phyloP scores from a whole-genome alignment of 2,113 vertebrate genomes.

The Capreolus pygargus region DNA sequence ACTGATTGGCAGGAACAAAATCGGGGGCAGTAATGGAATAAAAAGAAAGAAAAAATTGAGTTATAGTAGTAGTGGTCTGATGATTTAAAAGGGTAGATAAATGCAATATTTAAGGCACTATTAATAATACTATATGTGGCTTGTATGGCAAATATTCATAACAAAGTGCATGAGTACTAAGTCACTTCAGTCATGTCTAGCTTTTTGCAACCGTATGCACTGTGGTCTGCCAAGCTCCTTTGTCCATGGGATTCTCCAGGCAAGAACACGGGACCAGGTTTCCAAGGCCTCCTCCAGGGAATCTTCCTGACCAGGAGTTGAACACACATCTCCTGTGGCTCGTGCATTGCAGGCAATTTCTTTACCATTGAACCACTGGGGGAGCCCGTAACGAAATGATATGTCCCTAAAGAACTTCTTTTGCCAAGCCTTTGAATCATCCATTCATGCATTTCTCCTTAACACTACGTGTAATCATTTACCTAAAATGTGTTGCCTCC shows the following conservation, averaged over 20 bases:
- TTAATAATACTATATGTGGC: neutral
- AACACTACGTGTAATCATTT: neutral
- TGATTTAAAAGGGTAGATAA: neutral
- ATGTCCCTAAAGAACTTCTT: neutral
- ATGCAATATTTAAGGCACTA: neutral
- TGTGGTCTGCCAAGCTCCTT: neutral
- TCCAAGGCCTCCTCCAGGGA: neutral
- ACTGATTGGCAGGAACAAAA: neutral
- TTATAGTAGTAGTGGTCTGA: neutral
- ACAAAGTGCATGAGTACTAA: neutral
- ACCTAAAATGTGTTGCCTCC: neutral
- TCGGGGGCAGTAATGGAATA: neutral
- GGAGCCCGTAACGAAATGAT: fast-evolving
- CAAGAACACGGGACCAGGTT: neutral
- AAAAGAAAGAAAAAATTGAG: neutral
- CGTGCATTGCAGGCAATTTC: neutral
- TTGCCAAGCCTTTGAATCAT: neutral
- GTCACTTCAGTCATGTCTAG: neutral
- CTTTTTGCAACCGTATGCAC: neutral
- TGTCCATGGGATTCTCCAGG: neutral
- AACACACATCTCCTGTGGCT: neutral
- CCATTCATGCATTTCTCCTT: neutral
- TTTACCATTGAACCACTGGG: neutral
- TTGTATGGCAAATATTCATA: neutral
- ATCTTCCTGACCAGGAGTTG: neutral